Conservation (phyloP, 2,113 vertebrate species). For the Prunella himalayana region DNA sequence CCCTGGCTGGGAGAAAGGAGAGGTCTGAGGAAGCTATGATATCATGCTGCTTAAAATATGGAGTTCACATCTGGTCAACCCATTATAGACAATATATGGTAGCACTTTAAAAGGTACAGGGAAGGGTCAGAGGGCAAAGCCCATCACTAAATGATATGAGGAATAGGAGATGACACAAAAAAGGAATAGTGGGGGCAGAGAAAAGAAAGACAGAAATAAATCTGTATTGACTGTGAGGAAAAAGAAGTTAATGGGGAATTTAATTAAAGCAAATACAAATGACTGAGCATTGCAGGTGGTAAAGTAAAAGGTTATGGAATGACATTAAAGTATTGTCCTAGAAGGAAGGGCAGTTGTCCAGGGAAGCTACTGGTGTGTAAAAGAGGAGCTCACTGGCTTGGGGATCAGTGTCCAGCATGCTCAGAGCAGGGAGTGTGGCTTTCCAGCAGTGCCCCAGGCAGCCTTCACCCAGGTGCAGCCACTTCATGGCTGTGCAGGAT, state of each 20-base stretch:
- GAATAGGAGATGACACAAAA: background rate
- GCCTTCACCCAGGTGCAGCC: background rate
- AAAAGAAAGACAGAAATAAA: background rate
- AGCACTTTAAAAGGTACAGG: slow-evolving; percentile 55
- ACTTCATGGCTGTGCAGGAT: background rate
- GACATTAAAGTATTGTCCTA: background rate
- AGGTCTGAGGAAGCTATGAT: slow-evolving; percentile 48
- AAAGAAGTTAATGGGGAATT: slow-evolving; percentile 54
- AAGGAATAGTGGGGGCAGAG: background rate
- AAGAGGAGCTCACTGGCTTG: background rate
- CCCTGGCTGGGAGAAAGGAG: background rate
- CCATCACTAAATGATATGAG: slow-evolving; percentile 27
- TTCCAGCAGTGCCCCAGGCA: background rate
- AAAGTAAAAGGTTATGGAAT: slow-evolving; percentile 1
- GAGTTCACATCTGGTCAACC: slow-evolving; percentile 52
- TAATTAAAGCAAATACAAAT: slow-evolving; percentile 47
- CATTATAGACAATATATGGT: slow-evolving; percentile 58
- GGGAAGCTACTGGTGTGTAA: background rate
- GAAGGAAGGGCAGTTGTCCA: background rate
- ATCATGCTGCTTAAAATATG: slow-evolving; percentile 58
- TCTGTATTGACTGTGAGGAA: slow-evolving; percentile 31
- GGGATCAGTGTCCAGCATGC: background rate
- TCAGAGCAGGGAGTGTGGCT: background rate
- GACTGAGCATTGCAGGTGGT: background rate
- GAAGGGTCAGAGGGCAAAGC: slow-evolving; percentile 29